phyloP scores from a whole-genome alignment of 2,797 vertebrate species.

The Neosilurus mollespiculum region DNA sequence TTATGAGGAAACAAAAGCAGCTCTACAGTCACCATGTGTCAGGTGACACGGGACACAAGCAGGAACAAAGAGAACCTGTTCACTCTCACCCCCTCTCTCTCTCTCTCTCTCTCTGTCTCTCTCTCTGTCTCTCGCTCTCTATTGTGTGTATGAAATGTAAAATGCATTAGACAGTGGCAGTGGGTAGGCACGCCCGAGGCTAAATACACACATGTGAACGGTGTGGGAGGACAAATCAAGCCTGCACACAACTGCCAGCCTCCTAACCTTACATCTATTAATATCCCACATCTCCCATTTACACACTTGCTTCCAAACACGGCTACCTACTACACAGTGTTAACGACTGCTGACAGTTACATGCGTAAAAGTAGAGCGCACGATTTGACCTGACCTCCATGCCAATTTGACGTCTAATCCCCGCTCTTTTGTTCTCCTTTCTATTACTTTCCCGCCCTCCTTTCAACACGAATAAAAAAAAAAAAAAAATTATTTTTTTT shows the following conservation, averaged over 20 bases:
- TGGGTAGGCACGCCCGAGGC: conserved; percentile 75
- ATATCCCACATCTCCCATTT: conserved; percentile 59
- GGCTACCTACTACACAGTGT: conserved; percentile 58
- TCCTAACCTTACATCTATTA: conserved; percentile 75
- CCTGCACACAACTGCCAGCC: conserved; percentile 22
- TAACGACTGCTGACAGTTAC: conserved; percentile 55
- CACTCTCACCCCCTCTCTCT: conserved; percentile 19
- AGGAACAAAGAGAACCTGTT: conserved; percentile 55
- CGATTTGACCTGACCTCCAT: conserved; percentile 37
- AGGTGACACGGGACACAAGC: conserved; percentile 63
- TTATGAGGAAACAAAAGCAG: conserved; percentile 64
- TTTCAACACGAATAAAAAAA: neutral
- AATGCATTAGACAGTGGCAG: conserved; percentile 75
- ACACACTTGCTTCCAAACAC: conserved; percentile 56
- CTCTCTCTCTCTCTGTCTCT: conserved; percentile 11
- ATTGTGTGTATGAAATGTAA: conserved; percentile 72
- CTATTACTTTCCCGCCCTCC: conserved; percentile 63
- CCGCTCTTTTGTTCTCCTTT: conserved; percentile 40
- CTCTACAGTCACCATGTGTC: conserved; percentile 62
- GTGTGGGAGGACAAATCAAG: conserved; percentile 72
- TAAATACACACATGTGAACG: conserved; percentile 67
- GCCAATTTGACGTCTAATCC: conserved; percentile 37
- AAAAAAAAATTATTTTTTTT: neutral
- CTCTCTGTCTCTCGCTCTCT: neutral
- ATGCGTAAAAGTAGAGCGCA: conserved; percentile 13